phyloP scores from a whole-genome alignment of 64 coral and sea anemone species.

The Platygyra sinensis region DNA sequence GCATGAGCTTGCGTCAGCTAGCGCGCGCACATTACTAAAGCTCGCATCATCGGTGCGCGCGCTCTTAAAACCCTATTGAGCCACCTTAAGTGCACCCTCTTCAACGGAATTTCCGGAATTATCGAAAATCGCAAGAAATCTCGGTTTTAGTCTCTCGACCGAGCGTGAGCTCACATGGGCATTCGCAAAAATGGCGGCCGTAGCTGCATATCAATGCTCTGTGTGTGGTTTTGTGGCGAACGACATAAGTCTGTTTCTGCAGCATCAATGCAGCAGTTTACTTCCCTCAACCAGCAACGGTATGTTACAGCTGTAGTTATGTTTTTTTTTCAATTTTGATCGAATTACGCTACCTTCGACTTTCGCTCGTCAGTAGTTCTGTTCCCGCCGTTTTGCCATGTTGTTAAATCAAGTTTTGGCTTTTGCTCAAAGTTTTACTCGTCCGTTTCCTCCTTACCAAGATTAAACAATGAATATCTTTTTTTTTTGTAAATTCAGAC shows the following conservation, averaged over 20 bases:
- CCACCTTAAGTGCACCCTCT: too few species aligned
- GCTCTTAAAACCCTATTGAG: too few species aligned
- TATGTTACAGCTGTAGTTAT: conserved; percentile 21
- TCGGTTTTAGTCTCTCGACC: conserved; percentile 14
- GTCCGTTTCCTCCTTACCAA: not conserved
- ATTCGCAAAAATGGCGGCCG: not conserved
- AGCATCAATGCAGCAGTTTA: conserved; percentile 21
- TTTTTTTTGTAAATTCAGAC: conserved; percentile 6
- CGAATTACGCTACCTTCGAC: conserved; percentile 15
- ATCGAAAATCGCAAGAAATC: not conserved
- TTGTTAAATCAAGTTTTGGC: conserved; percentile 18
- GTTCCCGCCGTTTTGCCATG: conserved; percentile 9
- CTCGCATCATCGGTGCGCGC: too few species aligned
- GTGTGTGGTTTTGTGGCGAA: not conserved
- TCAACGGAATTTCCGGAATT: not conserved
- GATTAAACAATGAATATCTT: conserved; percentile 18
- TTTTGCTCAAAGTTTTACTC: conserved; percentile 25
- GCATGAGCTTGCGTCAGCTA: too few species aligned
- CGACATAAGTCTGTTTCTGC: conserved; percentile 12
- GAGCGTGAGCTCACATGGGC: conserved; percentile 4
- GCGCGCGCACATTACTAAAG: too few species aligned
- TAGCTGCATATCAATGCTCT: conserved; percentile 7
- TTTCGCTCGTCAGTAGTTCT: conserved; percentile 13
- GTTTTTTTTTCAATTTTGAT: not conserved
- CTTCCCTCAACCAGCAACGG: conserved; percentile 4